Evolutionary conservation across 2,113 vertebrate genomes (phyloP).

Genomic region (Smithornis capensis): DNA sequence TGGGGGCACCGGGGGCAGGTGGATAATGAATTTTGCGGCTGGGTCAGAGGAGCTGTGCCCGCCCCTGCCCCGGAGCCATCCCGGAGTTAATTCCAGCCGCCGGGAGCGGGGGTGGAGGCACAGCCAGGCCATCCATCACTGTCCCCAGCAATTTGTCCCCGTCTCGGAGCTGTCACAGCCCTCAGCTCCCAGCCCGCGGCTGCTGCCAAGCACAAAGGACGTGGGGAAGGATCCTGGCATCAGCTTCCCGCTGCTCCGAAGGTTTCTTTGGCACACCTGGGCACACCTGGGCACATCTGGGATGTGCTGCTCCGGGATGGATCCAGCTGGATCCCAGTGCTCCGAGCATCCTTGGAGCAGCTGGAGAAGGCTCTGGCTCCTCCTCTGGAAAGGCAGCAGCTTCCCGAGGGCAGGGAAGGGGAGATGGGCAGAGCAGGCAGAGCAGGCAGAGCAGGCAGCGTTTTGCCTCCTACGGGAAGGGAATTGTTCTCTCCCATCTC

Average conservation of each 20-base stretch:
- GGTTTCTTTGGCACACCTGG: neutral
- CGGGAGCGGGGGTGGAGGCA: neutral
- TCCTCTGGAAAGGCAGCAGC: neutral
- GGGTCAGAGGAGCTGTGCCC: neutral
- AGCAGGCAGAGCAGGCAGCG: neutral
- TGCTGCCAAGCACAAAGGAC: neutral
- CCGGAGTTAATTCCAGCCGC: neutral
- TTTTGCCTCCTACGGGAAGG: neutral
- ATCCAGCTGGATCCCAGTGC: fast-evolving
- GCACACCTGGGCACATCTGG: neutral
- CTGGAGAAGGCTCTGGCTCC: neutral
- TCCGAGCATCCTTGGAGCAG: neutral
- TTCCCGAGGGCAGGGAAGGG: neutral
- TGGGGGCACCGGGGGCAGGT: neutral
- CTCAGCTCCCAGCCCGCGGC: neutral
- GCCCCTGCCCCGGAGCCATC: neutral
- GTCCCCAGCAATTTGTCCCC: neutral
- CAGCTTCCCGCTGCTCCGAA: neutral
- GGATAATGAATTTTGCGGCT: neutral
- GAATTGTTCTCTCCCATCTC: neutral
- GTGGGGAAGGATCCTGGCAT: neutral
- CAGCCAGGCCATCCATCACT: neutral
- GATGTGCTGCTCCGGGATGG: neutral
- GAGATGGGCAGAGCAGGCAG: neutral
- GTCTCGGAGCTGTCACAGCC: neutral